phyloP scores from a whole-genome alignment of 2,888 invertebrate genomes.

The Dolichomitus sp. region DNA sequence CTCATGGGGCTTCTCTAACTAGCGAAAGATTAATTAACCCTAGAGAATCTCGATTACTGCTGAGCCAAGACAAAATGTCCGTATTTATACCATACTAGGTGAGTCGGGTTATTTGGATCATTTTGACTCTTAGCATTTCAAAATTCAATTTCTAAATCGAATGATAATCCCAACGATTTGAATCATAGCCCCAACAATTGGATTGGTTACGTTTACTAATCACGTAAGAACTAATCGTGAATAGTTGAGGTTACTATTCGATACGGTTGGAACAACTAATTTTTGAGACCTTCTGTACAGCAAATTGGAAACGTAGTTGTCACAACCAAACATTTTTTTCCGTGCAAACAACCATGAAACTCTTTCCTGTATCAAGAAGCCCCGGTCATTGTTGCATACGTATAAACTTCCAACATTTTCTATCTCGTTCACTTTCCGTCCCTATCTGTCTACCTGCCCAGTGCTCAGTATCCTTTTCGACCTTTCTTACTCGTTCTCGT shows the following conservation, averaged over 20 bases:
- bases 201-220: no score
- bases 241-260: no score
- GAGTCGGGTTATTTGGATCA: background rate
- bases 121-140: background rate
- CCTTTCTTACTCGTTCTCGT: conserved; percentile 27
- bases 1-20: conserved; percentile 49
- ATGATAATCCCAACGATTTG: no score
- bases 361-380: background rate
- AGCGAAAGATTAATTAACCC: conserved; percentile 63
- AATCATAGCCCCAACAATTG: no score
- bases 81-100: background rate
- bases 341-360: no score
- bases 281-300: no score
- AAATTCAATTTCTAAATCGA: no score
- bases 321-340: no score
- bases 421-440: conserved; percentile 22
- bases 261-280: no score
- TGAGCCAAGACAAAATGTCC: conserved; percentile 49
- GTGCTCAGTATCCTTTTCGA: conserved; percentile 15
- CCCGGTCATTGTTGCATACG: background rate
- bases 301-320: no score
- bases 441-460: conserved; percentile 4
- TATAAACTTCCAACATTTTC: background rate
- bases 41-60: conserved; percentile 57
- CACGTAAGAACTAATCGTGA: no score